These are phyloP conservation scores for Oncorhynchus nerka DNA, from an alignment of 2,113 vertebrate species.

Conservation along the genomic window DNA sequence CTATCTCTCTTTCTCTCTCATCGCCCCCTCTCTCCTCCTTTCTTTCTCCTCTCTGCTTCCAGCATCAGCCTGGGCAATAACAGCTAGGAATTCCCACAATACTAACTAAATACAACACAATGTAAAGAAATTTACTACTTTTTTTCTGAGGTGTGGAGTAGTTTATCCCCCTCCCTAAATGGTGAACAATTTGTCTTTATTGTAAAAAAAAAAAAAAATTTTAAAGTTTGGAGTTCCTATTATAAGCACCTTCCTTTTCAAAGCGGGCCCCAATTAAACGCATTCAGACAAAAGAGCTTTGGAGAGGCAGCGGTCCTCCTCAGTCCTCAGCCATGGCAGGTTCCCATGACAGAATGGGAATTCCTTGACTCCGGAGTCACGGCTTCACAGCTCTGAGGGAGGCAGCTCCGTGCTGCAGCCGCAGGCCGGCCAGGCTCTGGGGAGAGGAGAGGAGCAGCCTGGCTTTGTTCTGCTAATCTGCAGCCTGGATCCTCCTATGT, in stretches of 20 bases:
- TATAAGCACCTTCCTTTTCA: slow-evolving; percentile 53
- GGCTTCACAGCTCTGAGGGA: slow-evolving; percentile 3
- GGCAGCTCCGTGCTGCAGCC: slow-evolving; percentile 1
- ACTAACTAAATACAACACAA: slow-evolving; percentile 1
- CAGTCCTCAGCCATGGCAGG: slow-evolving; percentile 26
- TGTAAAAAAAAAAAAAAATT: slow-evolving; percentile 25
- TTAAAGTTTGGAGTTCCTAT: slow-evolving; percentile 46
- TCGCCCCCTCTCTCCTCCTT: neutral
- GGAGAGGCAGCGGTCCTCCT: slow-evolving; percentile 46
- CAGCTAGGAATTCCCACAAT: slow-evolving; percentile 7
- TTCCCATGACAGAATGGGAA: slow-evolving; percentile 64
- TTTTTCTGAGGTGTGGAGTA: neutral
- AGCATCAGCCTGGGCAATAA: neutral
- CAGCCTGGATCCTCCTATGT: slow-evolving; percentile 20
- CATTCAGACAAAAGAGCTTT: slow-evolving; percentile 54
- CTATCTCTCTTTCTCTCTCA: slow-evolving; percentile 15
- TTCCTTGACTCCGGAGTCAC: slow-evolving; percentile 57
- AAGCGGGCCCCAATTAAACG: slow-evolving; percentile 55
- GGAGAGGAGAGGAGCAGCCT: slow-evolving; percentile 26
- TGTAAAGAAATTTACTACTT: slow-evolving; percentile 14
- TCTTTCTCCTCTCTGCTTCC: slow-evolving; percentile 2
- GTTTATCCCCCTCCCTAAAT: neutral
- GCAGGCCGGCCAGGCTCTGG: slow-evolving; percentile 24
- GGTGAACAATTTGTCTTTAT: slow-evolving; percentile 46
- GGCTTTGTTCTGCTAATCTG: slow-evolving; percentile 62